Conservation (phyloP, 2,888 invertebrate species). For the Xestia c-nigrum region DNA sequence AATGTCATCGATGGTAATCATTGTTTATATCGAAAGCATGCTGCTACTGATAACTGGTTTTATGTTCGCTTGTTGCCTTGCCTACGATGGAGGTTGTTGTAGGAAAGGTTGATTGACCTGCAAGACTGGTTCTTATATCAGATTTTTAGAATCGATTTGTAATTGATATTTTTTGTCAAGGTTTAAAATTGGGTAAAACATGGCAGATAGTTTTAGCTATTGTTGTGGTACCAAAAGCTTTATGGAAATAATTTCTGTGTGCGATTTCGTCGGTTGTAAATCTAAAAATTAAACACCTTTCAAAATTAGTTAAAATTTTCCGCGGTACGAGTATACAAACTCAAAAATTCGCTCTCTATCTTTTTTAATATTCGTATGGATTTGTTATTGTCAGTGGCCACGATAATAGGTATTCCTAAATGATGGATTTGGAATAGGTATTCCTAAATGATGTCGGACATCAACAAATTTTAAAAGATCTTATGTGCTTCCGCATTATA, state of each 20-base stretch:
- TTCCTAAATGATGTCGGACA: not conserved
- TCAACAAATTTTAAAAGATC: not conserved
- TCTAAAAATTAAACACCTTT: not conserved
- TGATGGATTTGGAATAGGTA: not conserved
- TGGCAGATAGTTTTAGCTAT: not conserved
- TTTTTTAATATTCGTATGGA: not conserved
- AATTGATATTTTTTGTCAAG: not conserved
- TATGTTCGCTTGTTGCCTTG: conserved; percentile 29
- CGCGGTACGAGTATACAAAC: not conserved
- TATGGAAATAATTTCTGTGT: not conserved
- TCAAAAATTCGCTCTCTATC: not conserved
- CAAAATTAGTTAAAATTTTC: not conserved
- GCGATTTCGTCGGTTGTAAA: not conserved
- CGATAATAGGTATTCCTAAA: not conserved
- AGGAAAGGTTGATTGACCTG: conserved; percentile 50
- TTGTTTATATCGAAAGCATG: conserved; percentile 41
- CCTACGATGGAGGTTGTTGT: conserved; percentile 22
- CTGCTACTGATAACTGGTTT: conserved; percentile 55
- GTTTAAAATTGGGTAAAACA: not conserved
- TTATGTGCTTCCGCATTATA: not conserved
- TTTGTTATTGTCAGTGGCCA: not conserved
- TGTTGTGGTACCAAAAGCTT: not conserved
- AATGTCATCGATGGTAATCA: conserved; percentile 47
- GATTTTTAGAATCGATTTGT: conserved; percentile 7
- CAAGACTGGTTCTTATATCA: conserved; percentile 18